Percentiles rank a stretch among this genome's conserved stretches.
phyloP scores from a whole-genome alignment of 2,888 invertebrate species.

The Tenthredo scrophulariae region DNA sequence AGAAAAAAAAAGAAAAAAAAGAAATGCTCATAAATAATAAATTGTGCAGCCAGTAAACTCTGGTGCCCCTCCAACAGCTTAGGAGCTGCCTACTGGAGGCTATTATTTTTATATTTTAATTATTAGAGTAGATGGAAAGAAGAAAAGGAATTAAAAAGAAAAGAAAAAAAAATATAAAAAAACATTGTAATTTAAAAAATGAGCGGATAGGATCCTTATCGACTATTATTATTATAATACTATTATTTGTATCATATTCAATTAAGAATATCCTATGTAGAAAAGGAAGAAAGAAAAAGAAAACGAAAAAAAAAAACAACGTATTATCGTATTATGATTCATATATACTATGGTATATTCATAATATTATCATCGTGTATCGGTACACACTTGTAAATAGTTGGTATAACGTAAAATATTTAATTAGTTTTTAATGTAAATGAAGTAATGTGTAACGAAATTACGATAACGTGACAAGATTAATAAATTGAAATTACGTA shows the following conservation, averaged over 20 bases:
- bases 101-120: slow-evolving; percentile 75
- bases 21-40: slow-evolving; percentile 69
- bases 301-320: slow-evolving; percentile 55
- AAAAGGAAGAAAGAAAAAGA: slow-evolving; percentile 49
- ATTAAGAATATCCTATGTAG: slow-evolving; percentile 59
- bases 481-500: slow-evolving; percentile 73
- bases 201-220: slow-evolving; percentile 21
- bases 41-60: slow-evolving; percentile 62
- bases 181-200: slow-evolving; percentile 22
- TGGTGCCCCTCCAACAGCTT: slow-evolving; percentile 59
- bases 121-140: slow-evolving; percentile 54
- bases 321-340: slow-evolving; percentile 63
- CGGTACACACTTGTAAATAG: slow-evolving; percentile 54
- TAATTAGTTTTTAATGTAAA: slow-evolving; percentile 71
- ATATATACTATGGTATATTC: slow-evolving; percentile 51
- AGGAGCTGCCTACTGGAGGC: slow-evolving; percentile 68
- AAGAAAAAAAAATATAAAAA: background rate
- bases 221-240: slow-evolving; percentile 17
- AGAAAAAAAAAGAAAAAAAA: slow-evolving; percentile 63
- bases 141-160: slow-evolving; percentile 17
- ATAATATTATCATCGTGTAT: slow-evolving; percentile 52
- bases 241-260: slow-evolving; percentile 54
- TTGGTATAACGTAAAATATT: slow-evolving; percentile 64
- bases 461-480: slow-evolving; percentile 74
- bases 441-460: slow-evolving; percentile 70